phyloP scores from a whole-genome alignment of 2,888 invertebrate species.

The Chalcosyrphus nemorum region DNA sequence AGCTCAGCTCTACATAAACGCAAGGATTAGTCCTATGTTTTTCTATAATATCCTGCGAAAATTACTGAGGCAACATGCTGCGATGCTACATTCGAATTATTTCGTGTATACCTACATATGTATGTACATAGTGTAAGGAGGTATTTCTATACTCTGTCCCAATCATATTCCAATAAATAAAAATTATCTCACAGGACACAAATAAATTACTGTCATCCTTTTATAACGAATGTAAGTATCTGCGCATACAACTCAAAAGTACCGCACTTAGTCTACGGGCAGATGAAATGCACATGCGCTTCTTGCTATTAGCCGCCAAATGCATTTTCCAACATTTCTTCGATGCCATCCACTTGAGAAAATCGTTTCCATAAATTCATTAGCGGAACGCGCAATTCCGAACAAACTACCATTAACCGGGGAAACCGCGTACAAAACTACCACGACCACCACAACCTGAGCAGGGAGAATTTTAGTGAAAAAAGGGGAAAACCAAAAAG shows the following conservation, averaged over 20 bases:
- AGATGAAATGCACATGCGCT: slow-evolving; percentile 55
- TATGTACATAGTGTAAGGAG: too few relatives aligned
- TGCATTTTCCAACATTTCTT: slow-evolving; percentile 62
- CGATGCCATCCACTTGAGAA: slow-evolving; percentile 65
- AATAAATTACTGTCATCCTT: slow-evolving; percentile 46
- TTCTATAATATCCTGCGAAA: too few relatives aligned
- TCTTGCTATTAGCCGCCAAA: slow-evolving; percentile 54
- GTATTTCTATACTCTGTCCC: neutral
- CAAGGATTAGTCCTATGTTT: too few relatives aligned
- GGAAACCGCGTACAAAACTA: slow-evolving; percentile 47
- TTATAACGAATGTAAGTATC: neutral
- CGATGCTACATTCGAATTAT: too few relatives aligned
- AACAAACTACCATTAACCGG: slow-evolving; percentile 53
- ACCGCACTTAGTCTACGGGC: slow-evolving; percentile 32
- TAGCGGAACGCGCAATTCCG: slow-evolving; percentile 61
- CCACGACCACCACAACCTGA: slow-evolving; percentile 41
- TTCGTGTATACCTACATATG: too few relatives aligned
- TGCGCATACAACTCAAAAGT: slow-evolving; percentile 45
- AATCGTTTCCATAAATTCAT: slow-evolving; percentile 68
- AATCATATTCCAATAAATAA: slow-evolving; percentile 3
- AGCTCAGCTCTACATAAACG: too few relatives aligned
- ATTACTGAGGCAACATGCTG: too few relatives aligned
- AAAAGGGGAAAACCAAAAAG: slow-evolving; percentile 54
- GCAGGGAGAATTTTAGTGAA: neutral
- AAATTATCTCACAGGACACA: slow-evolving; percentile 19